Base-by-base conservation (phyloP, 2,797 vertebrate genomes). In the Sebastes aleutianus region DNA sequence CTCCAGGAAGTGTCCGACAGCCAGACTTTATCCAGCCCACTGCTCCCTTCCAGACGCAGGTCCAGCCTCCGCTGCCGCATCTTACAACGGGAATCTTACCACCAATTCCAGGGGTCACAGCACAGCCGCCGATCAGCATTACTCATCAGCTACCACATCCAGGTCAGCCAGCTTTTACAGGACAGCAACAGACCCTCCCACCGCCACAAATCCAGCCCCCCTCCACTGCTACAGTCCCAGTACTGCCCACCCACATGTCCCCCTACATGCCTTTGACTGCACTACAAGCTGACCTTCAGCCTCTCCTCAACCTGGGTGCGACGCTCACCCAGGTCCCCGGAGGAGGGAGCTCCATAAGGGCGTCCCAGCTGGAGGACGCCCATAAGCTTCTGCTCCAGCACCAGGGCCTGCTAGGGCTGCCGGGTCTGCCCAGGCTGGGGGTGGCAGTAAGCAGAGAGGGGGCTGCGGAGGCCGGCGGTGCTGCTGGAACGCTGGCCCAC, bases 1-100 rank as follows among this genome's bases (percentile, higher is more conserved):
- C 92, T 86, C 94, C 93, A 16, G 95, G 90, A 75, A 87, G 89
- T 50, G 76, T 93, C 29, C 36, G 95, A 61, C 94, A 96, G 76
- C 93, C 96, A 5, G 98, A 98, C 80, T 99, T 97, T 36, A 92
- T 96, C 34, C 97, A 97, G 57, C 97, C 96, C 76, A 96, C 95
- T 8, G 96, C 96, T 50, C 93, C 97, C n/a, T 96, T 98, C 78
- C 97, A 98, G 84, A 90, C 96, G 32, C 93, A 97, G 5, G 93
- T 96, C 78, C 97, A 97, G 91, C 91, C 95, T 58, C 86, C 92
- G 6, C 61, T 83, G 64, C 82, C 86, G 0, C 89, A 89, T 14
- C 39, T 70, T 7, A 58, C 80, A 3, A 20, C 86, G 4, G 91
- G 87, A 73, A 31, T 91, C 32, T 70, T 84, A 13, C 43, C 80